phyloP scores from a whole-genome alignment of 2,113 vertebrate species.

The Synodontis membranacea region DNA sequence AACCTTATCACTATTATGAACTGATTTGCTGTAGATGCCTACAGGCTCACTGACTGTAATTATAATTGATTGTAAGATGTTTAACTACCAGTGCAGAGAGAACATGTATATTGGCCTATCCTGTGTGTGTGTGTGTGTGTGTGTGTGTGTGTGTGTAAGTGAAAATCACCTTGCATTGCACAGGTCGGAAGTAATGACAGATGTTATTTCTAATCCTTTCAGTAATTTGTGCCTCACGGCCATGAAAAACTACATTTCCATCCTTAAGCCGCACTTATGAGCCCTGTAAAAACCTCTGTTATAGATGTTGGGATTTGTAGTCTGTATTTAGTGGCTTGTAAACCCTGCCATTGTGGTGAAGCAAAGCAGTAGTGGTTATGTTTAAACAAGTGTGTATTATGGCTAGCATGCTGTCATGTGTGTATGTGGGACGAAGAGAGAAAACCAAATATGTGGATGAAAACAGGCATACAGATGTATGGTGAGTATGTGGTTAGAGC shows the following conservation, averaged over 20 bases:
- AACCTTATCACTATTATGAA: constrained; percentile 12
- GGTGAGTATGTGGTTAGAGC: constrained; percentile 15
- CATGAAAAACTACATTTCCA: constrained; percentile 42
- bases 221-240: constrained; percentile 7
- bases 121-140: constrained; percentile 26
- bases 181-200: constrained; percentile 15
- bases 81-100: constrained; percentile 16
- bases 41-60: constrained; percentile 24
- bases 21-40: constrained; percentile 10
- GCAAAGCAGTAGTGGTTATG: constrained; percentile 31
- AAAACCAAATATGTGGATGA: neutral
- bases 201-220: constrained; percentile 31
- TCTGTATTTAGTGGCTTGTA: constrained; percentile 57
- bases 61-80: constrained; percentile 30
- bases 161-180: neutral
- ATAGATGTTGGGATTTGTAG: constrained; percentile 49
- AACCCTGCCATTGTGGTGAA: constrained; percentile 43
- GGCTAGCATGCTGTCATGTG: constrained; percentile 23
- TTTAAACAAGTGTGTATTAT: constrained; percentile 41
- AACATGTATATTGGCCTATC: constrained; percentile 12
- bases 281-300: constrained; percentile 23
- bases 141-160: constrained; percentile 27
- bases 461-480: constrained; percentile 16
- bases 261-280: constrained; percentile 40
- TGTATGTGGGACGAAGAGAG: constrained; percentile 17